Percentiles rank a stretch among this genome's conserved stretches.
phyloP scores from a whole-genome alignment of 2,888 invertebrate genomes.

The Opisthograptis luteolata region DNA sequence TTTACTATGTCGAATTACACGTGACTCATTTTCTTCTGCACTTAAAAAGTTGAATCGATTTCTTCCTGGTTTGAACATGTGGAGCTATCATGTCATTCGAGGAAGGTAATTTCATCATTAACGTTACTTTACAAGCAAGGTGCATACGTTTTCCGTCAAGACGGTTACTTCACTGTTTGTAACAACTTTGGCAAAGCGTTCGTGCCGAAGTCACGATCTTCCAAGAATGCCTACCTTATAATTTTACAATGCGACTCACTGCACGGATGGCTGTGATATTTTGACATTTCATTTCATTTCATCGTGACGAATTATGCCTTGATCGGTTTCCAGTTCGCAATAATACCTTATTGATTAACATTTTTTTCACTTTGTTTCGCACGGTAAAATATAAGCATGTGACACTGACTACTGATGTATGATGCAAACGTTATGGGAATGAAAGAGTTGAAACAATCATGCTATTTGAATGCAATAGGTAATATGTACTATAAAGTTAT shows the following conservation, averaged over 20 bases:
- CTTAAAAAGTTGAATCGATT: no score
- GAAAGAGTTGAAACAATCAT: no score
- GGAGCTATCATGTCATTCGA: no score
- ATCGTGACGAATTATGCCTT: constrained; percentile 36
- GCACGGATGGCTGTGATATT: constrained; percentile 29
- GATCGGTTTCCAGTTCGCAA: constrained; percentile 1
- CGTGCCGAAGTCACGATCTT: constrained; percentile 47
- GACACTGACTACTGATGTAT: no score
- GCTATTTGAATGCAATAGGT: no score
- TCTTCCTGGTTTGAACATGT: no score
- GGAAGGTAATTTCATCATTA: neutral
- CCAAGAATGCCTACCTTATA: constrained; percentile 40
- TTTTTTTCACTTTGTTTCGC: neutral
- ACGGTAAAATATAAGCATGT: neutral
- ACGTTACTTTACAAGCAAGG: neutral
- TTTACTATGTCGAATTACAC: no score
- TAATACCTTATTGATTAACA: neutral
- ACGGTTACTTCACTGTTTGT: constrained; percentile 43
- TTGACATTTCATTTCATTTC: constrained; percentile 56
- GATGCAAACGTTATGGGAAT: no score
- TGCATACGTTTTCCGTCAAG: constrained; percentile 8
- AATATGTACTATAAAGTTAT: no score
- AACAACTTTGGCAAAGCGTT: constrained; percentile 39
- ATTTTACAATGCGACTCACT: constrained; percentile 11
- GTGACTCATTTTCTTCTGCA: no score